Percentiles rank a stretch among this genome's conserved stretches.
Conservation (phyloP, 2,797 vertebrate genomes). For the Tragelaphus oryx region DNA sequence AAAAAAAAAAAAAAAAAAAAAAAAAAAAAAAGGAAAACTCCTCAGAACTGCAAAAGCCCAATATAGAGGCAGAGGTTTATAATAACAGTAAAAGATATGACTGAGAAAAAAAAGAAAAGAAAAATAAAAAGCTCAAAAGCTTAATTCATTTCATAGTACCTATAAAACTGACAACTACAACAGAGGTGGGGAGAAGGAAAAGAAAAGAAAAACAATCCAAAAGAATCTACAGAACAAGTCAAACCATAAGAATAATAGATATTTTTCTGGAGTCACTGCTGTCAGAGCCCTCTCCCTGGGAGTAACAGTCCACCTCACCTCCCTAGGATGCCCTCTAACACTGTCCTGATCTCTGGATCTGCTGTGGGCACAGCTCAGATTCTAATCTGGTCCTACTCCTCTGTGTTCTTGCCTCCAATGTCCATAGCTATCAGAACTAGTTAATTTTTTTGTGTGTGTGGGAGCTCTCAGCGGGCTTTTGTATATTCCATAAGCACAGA, state of each 20-base stretch:
- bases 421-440: neutral
- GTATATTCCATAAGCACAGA: neutral
- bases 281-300: neutral
- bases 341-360: neutral
- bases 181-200: accelerated
- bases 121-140: neutral
- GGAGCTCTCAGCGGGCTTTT: neutral
- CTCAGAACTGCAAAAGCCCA: neutral
- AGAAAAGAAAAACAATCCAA: neutral
- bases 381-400: neutral
- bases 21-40: neutral
- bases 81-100: neutral
- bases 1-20: neutral
- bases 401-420: neutral
- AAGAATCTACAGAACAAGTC: neutral
- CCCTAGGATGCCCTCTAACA: neutral
- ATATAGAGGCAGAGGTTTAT: neutral
- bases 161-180: neutral
- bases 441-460: neutral
- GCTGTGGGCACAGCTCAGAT: neutral
- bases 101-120: neutral
- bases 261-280: neutral
- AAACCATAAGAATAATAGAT: neutral
- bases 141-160: neutral
- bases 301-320: neutral